Evolutionary conservation across 2,888 invertebrate species (phyloP), one percentile per base, ranked within the genome.

Genomic region (Xanthia togata): DNA sequence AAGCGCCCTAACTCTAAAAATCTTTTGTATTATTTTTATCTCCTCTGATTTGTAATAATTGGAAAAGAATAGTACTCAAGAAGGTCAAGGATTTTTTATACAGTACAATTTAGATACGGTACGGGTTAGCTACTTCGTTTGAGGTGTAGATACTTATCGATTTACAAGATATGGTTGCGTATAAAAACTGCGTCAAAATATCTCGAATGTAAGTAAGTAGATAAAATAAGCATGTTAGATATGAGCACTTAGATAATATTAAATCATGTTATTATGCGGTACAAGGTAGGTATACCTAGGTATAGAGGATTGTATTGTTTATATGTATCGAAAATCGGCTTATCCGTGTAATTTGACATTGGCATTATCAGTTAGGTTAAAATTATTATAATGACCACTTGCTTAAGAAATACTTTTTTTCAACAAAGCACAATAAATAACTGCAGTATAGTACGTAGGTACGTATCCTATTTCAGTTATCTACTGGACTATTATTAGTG

Each of bases 181-280:
- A 77, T 77, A 79, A 84, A 83, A 84, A 84, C 81, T 84, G 82
- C 81, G 81, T 79, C 85, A 84, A 81, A 84, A 86, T 86, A 84
- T 84, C 84, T 86, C 70, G 53, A 81, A 78, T 81, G 71, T 73
- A 55, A 75, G 71, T 73, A 55, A 75, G 76, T 85, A 79, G 81
- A 81, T 80, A 79, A 77, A 77, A 81, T 73, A 70, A 78, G 60
- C 75, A 78, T 81, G 78, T 75, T 73, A 70, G 85, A 86, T 86
- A 84, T 67, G 72, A 83, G 62, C 60, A 71, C 80, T 62, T 60
- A 60, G 84, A 81, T 83, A 84, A 81, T 81, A 74, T 71, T 65
- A 83, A 83, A 83, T 79, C 79, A 67, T 82, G 79, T 79, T 79
- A 69, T 80, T 83, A 70, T 74, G 35, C 71, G 64, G 60, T 76